Base-by-base conservation (phyloP, 2,888 invertebrate genomes). In the Tetranychus truncatus region DNA sequence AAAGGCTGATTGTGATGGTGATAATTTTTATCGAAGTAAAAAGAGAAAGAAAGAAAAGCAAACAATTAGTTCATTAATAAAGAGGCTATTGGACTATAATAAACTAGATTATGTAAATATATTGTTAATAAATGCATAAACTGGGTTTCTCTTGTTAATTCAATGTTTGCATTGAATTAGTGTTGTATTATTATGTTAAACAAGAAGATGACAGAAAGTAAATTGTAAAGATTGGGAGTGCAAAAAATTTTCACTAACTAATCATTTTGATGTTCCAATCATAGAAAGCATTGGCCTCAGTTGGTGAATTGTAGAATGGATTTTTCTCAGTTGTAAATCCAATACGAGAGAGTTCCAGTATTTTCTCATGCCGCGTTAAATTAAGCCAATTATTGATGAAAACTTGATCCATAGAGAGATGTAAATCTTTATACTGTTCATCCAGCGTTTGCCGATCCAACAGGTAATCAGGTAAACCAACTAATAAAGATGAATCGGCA, bases 221-320 rank as follows among this genome's bases (percentile, higher is more conserved):
- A 34, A 34, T 34, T 5, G 34, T 34, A 34, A 34, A 34, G 34
- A 34, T 34, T 34, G 34, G 3, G 34, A 3, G 1, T 34, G 34
- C 4, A 34, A 34, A 24, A 34, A 34, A 34, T 34, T 34, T 34
- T 3, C 34, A 34, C 34, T 34, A 34, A 34, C 86, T 91, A 65
- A 79, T 78, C 72, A 77, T 73, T 74, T 79, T 78, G 71, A 69
- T 24, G 21, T 69, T 24, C 69, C 77, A 75, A 73, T 79, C 79
- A 66, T 78, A 79, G 71, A 77, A 79, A 15, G 79, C 79, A 76
- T 79, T 79, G 8, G 78, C 78, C 11, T 78, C 77, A n/a, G 79
- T 75, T 15, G 79, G 79, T 46, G 78, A 77, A 21, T 78, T 75
- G 65, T 78, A 74, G 78, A 78, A 79, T 44, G 78, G 79, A 55